Evolutionary conservation across 2,888 invertebrate species (phyloP), one percentile per base, ranked within the genome.

Genomic region (Gastracanthus pulcherrimus): DNA sequence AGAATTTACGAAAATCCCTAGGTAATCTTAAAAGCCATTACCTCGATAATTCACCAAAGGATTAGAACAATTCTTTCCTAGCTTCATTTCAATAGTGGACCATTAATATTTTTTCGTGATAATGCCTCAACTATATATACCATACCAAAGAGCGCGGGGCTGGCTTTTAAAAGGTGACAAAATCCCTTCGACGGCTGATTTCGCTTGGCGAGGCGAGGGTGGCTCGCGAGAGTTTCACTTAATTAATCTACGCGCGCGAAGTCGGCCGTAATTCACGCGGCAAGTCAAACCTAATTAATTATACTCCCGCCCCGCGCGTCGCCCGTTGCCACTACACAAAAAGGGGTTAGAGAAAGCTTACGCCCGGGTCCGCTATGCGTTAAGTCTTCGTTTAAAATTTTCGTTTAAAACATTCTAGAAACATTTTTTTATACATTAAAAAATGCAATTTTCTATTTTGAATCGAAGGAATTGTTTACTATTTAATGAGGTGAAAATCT

Each of bases 251-350:
- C 88, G n/a, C 86, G 82, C 88, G 26, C 86, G 81, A 85, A 84
- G 85, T 86, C 75, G 34, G 87, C 85, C 86, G 89, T 89, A 89
- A 91, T 91, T 91, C 89, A 88, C 88, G 89, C 88, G 88, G 87
- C 87, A 87, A 90, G 90, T 89, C 89, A 90, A 90, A 90, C 89
- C 87, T 89, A 89, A 90, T 90, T 90, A 90, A 90, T 90, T 90
- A 55, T 62, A 90, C 85, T 19, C 69, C 16, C 58, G 34, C 48
- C 29, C 38, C 45, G n/a, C n/a, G n/a, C n/a, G n/a, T n/a, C n/a
- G n/a, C 26, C 67, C 34, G 85, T 85, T 81, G 31, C 9, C n/a
- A 29, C 45, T 62, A 45, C 48, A 64, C 76, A 70, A 77, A 77
- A 83, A 71, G 76, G 82, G 69, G 38, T 66, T 58, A 9, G 19